Evolutionary conservation across 2,113 vertebrate genomes (phyloP).

Genomic region (Mormyrus iriodes): DNA sequence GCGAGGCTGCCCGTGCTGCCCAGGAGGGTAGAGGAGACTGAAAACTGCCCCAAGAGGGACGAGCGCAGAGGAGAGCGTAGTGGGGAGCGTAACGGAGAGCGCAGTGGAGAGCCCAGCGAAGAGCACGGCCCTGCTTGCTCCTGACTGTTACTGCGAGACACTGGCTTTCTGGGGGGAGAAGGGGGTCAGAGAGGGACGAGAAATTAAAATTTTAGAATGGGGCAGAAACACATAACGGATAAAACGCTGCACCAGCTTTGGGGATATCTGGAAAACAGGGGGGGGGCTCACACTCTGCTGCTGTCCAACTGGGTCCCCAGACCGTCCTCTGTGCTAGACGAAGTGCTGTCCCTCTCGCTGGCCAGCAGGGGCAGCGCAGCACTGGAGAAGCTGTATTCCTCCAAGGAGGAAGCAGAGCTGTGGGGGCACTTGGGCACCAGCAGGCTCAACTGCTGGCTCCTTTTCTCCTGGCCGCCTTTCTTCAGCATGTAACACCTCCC

Average conservation of each 20-base stretch:
- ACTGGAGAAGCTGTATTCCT: slow-evolving; percentile 88
- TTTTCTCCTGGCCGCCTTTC: slow-evolving; percentile 73
- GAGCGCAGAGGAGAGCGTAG: slow-evolving; percentile 83
- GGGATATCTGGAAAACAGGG: background rate
- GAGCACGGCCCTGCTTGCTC: slow-evolving; percentile 61
- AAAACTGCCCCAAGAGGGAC: slow-evolving; percentile 83
- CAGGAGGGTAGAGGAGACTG: slow-evolving; percentile 79
- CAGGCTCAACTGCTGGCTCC: slow-evolving; percentile 77
- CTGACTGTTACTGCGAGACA: slow-evolving; percentile 71
- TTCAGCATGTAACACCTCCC: slow-evolving; percentile 68
- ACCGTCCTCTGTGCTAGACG: slow-evolving; percentile 71
- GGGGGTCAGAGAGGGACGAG: slow-evolving; percentile 21
- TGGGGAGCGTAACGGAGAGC: background rate
- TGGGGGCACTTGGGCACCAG: slow-evolving; percentile 84
- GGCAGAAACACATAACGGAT: background rate
- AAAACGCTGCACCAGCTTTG: background rate
- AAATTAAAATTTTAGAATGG: background rate
- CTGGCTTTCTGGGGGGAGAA: slow-evolving; percentile 64
- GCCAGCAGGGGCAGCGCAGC: slow-evolving; percentile 85
- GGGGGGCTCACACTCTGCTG: slow-evolving; percentile 65
- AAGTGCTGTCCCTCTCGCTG: slow-evolving; percentile 79
- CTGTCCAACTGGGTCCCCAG: slow-evolving; percentile 61
- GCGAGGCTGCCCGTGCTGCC: slow-evolving; percentile 95
- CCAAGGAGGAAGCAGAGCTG: slow-evolving; percentile 88
- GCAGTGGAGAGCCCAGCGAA: slow-evolving; percentile 33